phyloP scores from a whole-genome alignment of 1,140 invertebrate species.

The Hydropsyche tenuis region DNA sequence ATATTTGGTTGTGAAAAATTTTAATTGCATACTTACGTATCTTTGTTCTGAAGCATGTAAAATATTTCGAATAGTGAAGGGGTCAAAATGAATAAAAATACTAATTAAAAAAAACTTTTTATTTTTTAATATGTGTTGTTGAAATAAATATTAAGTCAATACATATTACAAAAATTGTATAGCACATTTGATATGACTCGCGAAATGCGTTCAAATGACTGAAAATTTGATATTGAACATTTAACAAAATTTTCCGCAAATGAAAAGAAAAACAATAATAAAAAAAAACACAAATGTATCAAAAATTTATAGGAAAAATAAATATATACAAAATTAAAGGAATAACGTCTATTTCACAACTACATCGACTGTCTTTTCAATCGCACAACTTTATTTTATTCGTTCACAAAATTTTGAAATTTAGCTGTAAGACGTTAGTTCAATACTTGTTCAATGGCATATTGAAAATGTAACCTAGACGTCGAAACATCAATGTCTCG shows the following conservation, averaged over 20 bases:
- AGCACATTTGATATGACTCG: slow-evolving; percentile 45
- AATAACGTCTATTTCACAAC: background rate
- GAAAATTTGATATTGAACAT: background rate
- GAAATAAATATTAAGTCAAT: slow-evolving; percentile 42
- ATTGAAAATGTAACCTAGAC: slow-evolving; percentile 4
- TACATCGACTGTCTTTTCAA: background rate
- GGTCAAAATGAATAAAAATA: background rate
- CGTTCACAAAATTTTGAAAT: background rate
- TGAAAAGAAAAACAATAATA: background rate
- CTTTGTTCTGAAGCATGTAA: background rate
- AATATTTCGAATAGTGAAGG: background rate
- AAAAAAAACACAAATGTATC: background rate
- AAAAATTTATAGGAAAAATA: slow-evolving; percentile 11
- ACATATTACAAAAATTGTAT: slow-evolving; percentile 40
- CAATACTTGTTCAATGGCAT: slow-evolving; percentile 25
- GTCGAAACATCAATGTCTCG: slow-evolving; percentile 29
- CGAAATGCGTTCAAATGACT: background rate
- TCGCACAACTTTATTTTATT: background rate
- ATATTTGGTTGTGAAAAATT: no score
- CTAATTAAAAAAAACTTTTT: slow-evolving; percentile 30
- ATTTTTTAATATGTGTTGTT: slow-evolving; percentile 32
- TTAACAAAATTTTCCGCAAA: background rate
- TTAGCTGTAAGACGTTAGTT: slow-evolving; percentile 23
- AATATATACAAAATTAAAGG: slow-evolving; percentile 26
- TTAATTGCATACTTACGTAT: background rate